phyloP scores from a whole-genome alignment of 2,797 vertebrate genomes.

The Naso thynnoides region DNA sequence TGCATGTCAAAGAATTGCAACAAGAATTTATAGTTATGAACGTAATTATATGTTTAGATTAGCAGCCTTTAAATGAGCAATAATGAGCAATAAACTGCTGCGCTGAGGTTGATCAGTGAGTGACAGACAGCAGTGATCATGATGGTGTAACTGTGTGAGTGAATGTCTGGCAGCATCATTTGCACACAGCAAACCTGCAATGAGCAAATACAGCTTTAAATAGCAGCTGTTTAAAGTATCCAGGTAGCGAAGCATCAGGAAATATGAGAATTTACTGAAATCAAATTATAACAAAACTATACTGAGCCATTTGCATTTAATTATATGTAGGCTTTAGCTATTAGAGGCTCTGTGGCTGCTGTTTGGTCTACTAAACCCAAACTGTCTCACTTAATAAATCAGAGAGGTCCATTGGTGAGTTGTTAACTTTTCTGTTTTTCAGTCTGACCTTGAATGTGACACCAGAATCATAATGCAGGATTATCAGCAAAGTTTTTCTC shows the following conservation, averaged over 20 bases:
- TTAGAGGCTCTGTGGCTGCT: background rate
- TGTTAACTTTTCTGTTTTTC: background rate
- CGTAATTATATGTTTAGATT: background rate
- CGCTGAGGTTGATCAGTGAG: conserved; percentile 3
- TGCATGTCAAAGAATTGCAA: background rate
- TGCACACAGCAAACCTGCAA: background rate
- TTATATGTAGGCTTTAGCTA: conserved; percentile 4
- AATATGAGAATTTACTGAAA: conserved; percentile 23
- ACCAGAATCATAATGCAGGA: too few species aligned
- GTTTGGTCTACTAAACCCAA: conserved; percentile 10
- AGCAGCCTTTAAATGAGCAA: background rate
- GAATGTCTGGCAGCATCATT: background rate
- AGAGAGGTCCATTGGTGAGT: conserved; percentile 20
- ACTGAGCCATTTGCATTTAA: conserved; percentile 28
- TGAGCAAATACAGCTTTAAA: conserved; percentile 15
- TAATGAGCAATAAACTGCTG: conserved; percentile 10
- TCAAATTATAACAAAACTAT: background rate
- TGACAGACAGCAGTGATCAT: background rate
- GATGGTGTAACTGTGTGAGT: background rate
- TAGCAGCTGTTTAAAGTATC: conserved; percentile 10
- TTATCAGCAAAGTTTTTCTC: too few species aligned
- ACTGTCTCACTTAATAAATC: conserved; percentile 12
- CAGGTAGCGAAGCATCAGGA: conserved; percentile 2
- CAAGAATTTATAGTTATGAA: background rate
- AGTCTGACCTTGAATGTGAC: conserved; percentile 25